These are phyloP conservation scores for Argopecten irradians DNA, from an alignment of 1,140 invertebrate genomes.

Conservation along the genomic window DNA sequence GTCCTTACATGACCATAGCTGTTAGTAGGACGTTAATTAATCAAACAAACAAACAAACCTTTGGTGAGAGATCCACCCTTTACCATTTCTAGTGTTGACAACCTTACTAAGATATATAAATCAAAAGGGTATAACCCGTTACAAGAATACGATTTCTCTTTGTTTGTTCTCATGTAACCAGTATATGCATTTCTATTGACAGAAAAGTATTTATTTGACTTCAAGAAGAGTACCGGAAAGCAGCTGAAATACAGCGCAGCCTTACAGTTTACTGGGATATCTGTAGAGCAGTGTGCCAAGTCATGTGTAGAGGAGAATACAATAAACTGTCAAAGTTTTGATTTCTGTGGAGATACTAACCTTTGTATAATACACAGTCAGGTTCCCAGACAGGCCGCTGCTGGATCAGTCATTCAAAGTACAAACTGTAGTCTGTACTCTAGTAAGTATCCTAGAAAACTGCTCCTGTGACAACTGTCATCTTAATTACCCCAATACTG, in stretches of 20 bases:
- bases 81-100: no score
- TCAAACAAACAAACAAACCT: no score
- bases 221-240: conserved; percentile 29
- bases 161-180: no score
- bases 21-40: no score
- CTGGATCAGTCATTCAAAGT: conserved; percentile 29
- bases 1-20: no score
- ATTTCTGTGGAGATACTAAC: conserved; percentile 41
- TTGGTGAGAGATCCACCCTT: no score
- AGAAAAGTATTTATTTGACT: conserved; percentile 51
- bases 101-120: no score
- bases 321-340: conserved; percentile 39
- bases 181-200: neutral
- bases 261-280: conserved; percentile 33
- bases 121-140: no score
- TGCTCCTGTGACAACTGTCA: no score
- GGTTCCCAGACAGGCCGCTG: conserved; percentile 27
- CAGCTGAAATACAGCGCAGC: conserved; percentile 39
- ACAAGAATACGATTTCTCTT: no score
- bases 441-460: no score
- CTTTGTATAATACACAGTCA: conserved; percentile 34
- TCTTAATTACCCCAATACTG: no score
- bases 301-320: conserved; percentile 43
- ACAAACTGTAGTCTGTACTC: conserved; percentile 45
- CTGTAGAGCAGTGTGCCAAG: conserved; percentile 51